phyloP scores from a whole-genome alignment of 2,888 invertebrate genomes.

The Brenthis daphne region DNA sequence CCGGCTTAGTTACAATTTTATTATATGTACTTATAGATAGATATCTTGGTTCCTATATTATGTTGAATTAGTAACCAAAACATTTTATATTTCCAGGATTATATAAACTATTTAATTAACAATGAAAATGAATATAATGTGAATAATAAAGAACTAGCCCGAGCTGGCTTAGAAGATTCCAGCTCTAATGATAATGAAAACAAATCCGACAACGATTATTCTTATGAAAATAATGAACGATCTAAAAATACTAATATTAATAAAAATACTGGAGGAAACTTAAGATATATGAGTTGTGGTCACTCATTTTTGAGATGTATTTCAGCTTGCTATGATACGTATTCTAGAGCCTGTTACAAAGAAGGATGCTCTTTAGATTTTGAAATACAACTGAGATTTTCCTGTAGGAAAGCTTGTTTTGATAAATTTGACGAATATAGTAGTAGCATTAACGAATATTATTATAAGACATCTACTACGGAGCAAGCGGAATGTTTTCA shows the following conservation, averaged over 20 bases:
- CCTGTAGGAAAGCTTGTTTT: constrained; percentile 11
- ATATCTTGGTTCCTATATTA: no score
- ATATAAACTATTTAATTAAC: not conserved
- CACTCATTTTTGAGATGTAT: not conserved
- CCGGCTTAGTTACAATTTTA: no score
- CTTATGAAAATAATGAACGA: not conserved
- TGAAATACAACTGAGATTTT: constrained; percentile 9
- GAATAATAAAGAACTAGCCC: not conserved
- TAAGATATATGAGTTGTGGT: constrained; percentile 6
- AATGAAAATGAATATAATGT: not conserved
- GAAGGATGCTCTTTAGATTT: not conserved
- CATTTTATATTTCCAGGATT: not conserved
- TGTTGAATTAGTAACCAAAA: no score
- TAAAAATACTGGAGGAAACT: not conserved
- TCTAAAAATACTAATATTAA: not conserved
- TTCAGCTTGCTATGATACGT: constrained; percentile 4
- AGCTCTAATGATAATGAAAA: not conserved
- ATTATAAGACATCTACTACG: no score
- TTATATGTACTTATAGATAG: no score
- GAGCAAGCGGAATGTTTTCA: no score
- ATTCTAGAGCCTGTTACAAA: not conserved
- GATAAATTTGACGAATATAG: constrained; percentile 5
- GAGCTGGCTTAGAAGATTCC: not conserved
- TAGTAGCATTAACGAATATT: not conserved
- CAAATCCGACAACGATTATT: not conserved